Evolutionary conservation across 1,140 invertebrate species (phyloP).

Genomic region (Caenorhabditis tropicalis): DNA sequence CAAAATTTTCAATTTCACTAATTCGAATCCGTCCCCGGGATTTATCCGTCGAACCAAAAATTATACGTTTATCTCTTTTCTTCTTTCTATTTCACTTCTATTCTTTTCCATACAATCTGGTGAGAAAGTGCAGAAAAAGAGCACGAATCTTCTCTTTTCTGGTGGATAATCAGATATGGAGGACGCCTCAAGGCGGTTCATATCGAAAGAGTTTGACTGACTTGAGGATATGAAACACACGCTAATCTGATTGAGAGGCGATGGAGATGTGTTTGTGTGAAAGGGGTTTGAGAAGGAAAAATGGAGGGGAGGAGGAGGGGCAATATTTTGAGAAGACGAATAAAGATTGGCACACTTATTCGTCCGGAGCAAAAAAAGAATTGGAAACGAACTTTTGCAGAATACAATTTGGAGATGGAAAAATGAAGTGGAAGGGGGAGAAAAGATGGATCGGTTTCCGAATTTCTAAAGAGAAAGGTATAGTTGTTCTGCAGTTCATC

Average conservation of each 20-base stretch:
- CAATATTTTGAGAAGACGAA: conserved; percentile 23
- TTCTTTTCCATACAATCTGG: conserved; percentile 19
- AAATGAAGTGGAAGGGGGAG: background rate
- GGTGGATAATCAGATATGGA: conserved; percentile 38
- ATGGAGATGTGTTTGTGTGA: no score
- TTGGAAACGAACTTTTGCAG: conserved; percentile 9
- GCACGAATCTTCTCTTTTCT: background rate
- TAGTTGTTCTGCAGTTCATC: background rate
- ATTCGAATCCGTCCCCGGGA: background rate
- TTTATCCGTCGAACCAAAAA: conserved; percentile 7
- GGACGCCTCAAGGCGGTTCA: conserved; percentile 35
- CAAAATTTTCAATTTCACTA: conserved; percentile 18
- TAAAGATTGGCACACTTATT: conserved; percentile 13
- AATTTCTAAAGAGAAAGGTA: background rate
- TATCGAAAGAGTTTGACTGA: conserved; percentile 45
- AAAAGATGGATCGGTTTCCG: background rate
- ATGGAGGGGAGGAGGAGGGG: background rate
- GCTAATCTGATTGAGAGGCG: conserved; percentile 44
- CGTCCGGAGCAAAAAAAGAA: background rate
- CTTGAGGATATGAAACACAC: conserved; percentile 35
- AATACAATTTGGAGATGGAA: background rate
- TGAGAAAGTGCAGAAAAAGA: conserved; percentile 30
- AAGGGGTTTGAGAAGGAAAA: background rate
- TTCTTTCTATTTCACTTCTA: background rate
- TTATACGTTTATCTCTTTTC: conserved; percentile 29